A percentile compares a stretch with the other conserved stretches of the same genome.
Evolutionary conservation across 2,888 invertebrate genomes (phyloP).

Genomic region (Ophraella communa): DNA sequence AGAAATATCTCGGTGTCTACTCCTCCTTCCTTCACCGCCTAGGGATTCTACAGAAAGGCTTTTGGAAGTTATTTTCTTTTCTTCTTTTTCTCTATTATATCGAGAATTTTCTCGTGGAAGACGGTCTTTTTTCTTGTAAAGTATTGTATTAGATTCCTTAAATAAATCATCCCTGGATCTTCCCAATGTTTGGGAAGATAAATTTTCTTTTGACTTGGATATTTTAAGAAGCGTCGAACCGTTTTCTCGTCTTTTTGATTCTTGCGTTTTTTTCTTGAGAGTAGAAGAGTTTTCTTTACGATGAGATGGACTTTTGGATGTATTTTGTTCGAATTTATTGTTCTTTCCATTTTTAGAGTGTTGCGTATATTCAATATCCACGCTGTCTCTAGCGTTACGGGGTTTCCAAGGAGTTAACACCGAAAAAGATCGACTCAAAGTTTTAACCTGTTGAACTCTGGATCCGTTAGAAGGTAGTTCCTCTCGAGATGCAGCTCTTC

Average conservation of each 20-base stretch:
- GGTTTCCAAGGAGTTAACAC: constrained; percentile 87
- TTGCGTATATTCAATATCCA: constrained; percentile 82
- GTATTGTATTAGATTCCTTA: constrained; percentile 53
- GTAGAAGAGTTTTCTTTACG: constrained; percentile 56
- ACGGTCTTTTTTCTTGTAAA: constrained; percentile 57
- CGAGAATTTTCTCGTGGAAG: constrained; percentile 61
- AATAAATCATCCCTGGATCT: constrained; percentile 52
- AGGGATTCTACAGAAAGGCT: constrained; percentile 71
- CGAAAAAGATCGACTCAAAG: constrained; percentile 80
- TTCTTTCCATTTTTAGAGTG: constrained; percentile 60
- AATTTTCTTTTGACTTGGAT: constrained; percentile 56
- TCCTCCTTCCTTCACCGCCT: constrained; percentile 58
- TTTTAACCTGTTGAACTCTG: constrained; percentile 70
- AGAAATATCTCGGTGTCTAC: constrained; percentile 61
- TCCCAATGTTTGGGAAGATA: constrained; percentile 49
- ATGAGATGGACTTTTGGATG: constrained; percentile 50
- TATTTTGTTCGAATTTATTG: constrained; percentile 58
- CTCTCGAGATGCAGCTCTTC: constrained; percentile 74
- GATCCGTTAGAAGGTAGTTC: constrained; percentile 73
- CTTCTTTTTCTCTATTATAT: constrained; percentile 53
- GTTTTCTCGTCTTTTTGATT: constrained; percentile 55
- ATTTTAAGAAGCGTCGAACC: constrained; percentile 59
- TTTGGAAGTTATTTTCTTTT: constrained; percentile 59
- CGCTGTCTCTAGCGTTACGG: constrained; percentile 72
- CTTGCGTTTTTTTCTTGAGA: constrained; percentile 61